Percentiles rank a stretch among this genome's conserved stretches.
Evolutionary conservation across 2,113 vertebrate genomes (phyloP).

Genomic region (Gallinago media): DNA sequence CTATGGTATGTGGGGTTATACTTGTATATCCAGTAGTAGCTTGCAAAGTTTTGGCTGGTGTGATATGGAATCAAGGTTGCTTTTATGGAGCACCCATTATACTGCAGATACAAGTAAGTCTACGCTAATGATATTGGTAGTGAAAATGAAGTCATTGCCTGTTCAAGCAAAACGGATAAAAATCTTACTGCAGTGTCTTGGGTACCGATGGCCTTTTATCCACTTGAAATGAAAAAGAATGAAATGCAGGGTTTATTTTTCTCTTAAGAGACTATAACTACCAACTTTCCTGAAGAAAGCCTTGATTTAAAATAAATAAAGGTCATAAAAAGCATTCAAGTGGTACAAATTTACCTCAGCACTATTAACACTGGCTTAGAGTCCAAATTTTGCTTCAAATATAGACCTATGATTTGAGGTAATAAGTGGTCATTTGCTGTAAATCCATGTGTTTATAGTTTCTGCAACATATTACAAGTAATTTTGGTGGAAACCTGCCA

Average conservation of each 20-base stretch:
- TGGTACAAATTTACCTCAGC: neutral
- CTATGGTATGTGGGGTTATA: neutral
- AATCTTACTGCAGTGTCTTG: neutral
- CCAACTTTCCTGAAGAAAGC: neutral
- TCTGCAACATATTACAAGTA: neutral
- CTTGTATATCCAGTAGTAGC: neutral
- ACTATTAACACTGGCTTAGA: neutral
- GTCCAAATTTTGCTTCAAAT: neutral
- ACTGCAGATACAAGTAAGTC: neutral
- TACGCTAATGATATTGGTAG: fast-evolving
- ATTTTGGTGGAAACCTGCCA: neutral
- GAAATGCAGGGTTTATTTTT: neutral
- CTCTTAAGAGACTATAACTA: neutral
- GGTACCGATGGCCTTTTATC: neutral
- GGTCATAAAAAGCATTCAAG: neutral
- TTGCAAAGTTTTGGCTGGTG: neutral
- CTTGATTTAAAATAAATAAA: neutral
- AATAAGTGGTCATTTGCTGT: neutral
- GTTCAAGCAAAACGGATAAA: neutral
- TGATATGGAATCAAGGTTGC: neutral
- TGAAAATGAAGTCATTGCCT: neutral
- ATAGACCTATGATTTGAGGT: neutral
- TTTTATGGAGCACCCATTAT: neutral
- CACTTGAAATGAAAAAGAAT: neutral
- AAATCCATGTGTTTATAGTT: neutral